A percentile compares a stretch with the other conserved stretches of the same genome.
Evolutionary conservation across 30 jellyfish, hydroid and myxozoan genomes (phyloP).

Genomic region (Aurelia coerulea): DNA sequence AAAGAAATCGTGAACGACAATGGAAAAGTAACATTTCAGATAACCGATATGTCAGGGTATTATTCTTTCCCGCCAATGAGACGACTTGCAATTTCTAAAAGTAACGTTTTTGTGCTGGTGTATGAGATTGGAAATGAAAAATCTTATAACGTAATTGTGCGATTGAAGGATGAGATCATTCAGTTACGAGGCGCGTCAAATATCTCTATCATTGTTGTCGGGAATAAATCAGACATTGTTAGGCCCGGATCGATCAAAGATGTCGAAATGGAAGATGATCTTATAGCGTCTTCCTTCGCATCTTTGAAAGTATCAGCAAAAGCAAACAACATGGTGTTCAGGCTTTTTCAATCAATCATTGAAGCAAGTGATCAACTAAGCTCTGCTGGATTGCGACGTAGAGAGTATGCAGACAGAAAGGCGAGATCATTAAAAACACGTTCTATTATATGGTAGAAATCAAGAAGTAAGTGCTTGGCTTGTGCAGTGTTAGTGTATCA

Average conservation of each 20-base stretch:
- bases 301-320: constrained; percentile 47
- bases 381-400: background rate
- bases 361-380: constrained; percentile 5
- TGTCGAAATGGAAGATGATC: constrained; percentile 59
- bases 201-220: constrained; percentile 42
- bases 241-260: constrained; percentile 17
- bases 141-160: constrained; percentile 49
- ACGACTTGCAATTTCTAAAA: constrained; percentile 50
- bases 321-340: constrained; percentile 9
- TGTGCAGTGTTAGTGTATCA: too few relatives aligned
- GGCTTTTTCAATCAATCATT: constrained; percentile 26
- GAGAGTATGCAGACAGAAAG: constrained; percentile 5
- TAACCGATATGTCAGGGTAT: constrained; percentile 71
- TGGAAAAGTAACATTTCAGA: constrained; percentile 54
- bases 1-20: constrained; percentile 54
- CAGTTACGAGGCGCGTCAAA: constrained; percentile 22
- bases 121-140: constrained; percentile 64
- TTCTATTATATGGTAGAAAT: background rate
- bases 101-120: constrained; percentile 67
- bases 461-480: too few relatives aligned
- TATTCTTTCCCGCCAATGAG: constrained; percentile 86
- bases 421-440: constrained; percentile 19
- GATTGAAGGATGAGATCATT: constrained; percentile 67
- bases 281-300: constrained; percentile 18
- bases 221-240: constrained; percentile 52